A percentile compares a stretch with the other conserved stretches of the same genome.
Conservation (phyloP, 2,888 invertebrate genomes). For the Rotaria macrura region DNA sequence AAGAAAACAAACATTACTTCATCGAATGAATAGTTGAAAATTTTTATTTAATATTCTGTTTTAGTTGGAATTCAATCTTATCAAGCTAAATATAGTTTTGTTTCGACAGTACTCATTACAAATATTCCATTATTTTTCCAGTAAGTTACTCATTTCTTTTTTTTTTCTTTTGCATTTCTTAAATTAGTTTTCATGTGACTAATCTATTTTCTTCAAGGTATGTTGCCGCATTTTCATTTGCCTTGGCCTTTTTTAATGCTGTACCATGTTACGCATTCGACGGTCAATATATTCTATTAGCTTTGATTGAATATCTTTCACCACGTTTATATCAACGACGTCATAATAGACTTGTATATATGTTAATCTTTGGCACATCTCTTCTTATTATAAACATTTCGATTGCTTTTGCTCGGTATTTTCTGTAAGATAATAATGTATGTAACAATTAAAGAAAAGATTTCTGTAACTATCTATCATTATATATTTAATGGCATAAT, state of each 20-base stretch:
- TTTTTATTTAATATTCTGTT: background rate
- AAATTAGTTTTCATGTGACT: background rate
- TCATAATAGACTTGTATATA: slow-evolving; percentile 36
- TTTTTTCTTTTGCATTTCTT: background rate
- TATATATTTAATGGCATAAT: too few species aligned
- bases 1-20: too few species aligned
- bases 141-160: background rate
- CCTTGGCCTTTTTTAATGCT: slow-evolving; percentile 76
- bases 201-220: slow-evolving; percentile 40
- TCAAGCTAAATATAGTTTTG: slow-evolving; percentile 34
- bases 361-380: slow-evolving; percentile 65
- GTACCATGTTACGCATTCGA: slow-evolving; percentile 85
- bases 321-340: background rate
- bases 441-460: too few species aligned
- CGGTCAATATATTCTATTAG: slow-evolving; percentile 72
- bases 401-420: slow-evolving; percentile 47
- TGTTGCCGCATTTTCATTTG: slow-evolving; percentile 68
- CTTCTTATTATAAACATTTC: slow-evolving; percentile 60
- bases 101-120: slow-evolving; percentile 28
- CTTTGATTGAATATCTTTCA: slow-evolving; percentile 44
- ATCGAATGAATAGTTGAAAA: too few species aligned
- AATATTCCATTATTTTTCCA: slow-evolving; percentile 54
- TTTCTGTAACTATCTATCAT: too few species aligned
- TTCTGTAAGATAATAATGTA: background rate
- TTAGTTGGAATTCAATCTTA: slow-evolving; percentile 25